Evolutionary conservation across 1,140 invertebrate species (phyloP).

Genomic region (Linepithema humile): DNA sequence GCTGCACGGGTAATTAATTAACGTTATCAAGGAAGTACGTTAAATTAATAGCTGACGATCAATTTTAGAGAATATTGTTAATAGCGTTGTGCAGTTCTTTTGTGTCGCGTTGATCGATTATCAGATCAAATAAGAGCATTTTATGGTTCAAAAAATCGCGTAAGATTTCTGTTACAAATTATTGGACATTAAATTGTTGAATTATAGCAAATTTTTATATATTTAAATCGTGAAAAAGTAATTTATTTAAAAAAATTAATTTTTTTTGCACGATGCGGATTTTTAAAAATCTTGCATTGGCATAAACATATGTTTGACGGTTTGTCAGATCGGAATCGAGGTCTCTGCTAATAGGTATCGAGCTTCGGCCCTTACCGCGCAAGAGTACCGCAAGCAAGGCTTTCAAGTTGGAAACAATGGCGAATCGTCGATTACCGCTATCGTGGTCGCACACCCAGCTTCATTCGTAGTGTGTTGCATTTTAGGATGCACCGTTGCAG

Average conservation of each 20-base stretch:
- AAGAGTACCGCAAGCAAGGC: background rate
- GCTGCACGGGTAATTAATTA: slow-evolving; percentile 23
- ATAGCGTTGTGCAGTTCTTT: slow-evolving; percentile 8
- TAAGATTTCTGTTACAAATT: background rate
- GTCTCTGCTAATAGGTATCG: background rate
- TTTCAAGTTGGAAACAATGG: slow-evolving; percentile 30
- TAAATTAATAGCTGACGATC: background rate
- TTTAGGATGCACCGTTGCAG: slow-evolving; percentile 7
- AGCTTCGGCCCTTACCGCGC: background rate
- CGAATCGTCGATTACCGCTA: slow-evolving; percentile 37
- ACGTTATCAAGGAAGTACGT: slow-evolving; percentile 18
- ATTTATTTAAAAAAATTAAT: too few species aligned
- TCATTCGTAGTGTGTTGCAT: background rate
- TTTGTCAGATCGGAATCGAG: background rate
- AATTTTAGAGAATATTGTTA: background rate
- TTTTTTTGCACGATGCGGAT: background rate
- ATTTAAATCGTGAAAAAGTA: too few species aligned
- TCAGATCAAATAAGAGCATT: background rate
- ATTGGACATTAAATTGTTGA: too few species aligned
- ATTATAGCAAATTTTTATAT: too few species aligned
- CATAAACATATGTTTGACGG: background rate
- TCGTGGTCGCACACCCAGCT: background rate
- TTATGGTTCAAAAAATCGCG: background rate
- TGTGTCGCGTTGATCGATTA: background rate
- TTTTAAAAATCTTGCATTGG: background rate